Percentiles rank a stretch among this genome's conserved stretches.
These are phyloP conservation scores for Pelagia noctiluca DNA, from an alignment of 30 jellyfish, hydroid and myxozoan species.

Conservation along the genomic window DNA sequence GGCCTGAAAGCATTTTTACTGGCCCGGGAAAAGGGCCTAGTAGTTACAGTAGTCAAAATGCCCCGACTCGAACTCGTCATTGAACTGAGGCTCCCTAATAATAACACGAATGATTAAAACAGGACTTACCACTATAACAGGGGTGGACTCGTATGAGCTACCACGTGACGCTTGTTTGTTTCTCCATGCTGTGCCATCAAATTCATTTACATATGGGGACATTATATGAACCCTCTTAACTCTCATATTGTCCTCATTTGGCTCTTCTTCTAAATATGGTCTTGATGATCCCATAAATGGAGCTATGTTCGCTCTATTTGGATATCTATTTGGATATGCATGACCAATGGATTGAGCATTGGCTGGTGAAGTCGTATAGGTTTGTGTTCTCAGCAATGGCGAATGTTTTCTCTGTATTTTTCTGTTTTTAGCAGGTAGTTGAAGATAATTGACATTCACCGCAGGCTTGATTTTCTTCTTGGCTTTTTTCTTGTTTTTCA, in stretches of 20 bases:
- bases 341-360: not conserved
- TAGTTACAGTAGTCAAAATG: no score
- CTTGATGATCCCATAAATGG: not conserved
- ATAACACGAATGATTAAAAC: no score
- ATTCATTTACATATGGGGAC: constrained; percentile 12
- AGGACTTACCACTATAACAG: constrained; percentile 61
- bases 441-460: not conserved
- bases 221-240: constrained; percentile 40
- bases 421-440: not conserved
- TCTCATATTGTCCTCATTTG: constrained; percentile 33
- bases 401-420: not conserved
- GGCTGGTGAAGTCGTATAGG: not conserved
- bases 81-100: no score
- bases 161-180: constrained; percentile 2
- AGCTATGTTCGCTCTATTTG: not conserved
- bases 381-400: not conserved
- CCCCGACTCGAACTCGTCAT: no score
- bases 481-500: no score
- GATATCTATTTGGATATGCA: not conserved
- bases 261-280: constrained; percentile 21
- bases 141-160: constrained; percentile 27
- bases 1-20: no score
- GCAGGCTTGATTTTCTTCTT: not conserved
- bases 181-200: constrained; percentile 1
- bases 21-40: no score